Conservation (phyloP, 1,140 invertebrate species). For the Aphaenogaster ashmeadi region DNA sequence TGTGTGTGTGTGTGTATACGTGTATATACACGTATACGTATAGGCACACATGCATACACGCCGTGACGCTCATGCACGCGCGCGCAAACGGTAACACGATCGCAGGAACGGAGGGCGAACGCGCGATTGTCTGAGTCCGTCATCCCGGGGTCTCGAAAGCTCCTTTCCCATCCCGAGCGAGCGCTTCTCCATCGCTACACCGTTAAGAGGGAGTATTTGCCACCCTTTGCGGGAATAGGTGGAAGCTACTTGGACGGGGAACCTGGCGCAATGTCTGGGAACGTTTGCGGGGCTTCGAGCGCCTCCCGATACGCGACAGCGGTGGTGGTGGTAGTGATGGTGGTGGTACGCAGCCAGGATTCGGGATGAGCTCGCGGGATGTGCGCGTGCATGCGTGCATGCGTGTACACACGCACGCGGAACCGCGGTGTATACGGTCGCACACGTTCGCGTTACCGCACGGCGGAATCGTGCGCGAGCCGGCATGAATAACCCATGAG, state of each 20-base stretch:
- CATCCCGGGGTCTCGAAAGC: slow-evolving; percentile 19
- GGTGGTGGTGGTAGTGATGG: background rate
- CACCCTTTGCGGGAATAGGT: slow-evolving; percentile 39
- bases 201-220: slow-evolving; percentile 46
- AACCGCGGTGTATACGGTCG: background rate
- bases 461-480: slow-evolving; percentile 63
- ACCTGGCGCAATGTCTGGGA: slow-evolving; percentile 27
- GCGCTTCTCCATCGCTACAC: slow-evolving; percentile 10
- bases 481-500: slow-evolving; percentile 84
- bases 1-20: background rate
- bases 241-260: background rate
- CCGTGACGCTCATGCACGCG: slow-evolving; percentile 31
- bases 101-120: background rate
- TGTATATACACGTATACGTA: background rate
- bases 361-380: slow-evolving; percentile 51
- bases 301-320: slow-evolving; percentile 34
- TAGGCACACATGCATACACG: background rate
- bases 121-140: slow-evolving; percentile 18
- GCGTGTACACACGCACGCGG: background rate
- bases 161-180: background rate
- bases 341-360: slow-evolving; percentile 21
- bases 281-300: slow-evolving; percentile 42
- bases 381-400: slow-evolving; percentile 38
- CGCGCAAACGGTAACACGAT: background rate
- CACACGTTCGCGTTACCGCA: slow-evolving; percentile 49